These are phyloP conservation scores for Drosophila pseudoobscura DNA, from an alignment of 1,140 invertebrate species.

Conservation along the genomic window DNA sequence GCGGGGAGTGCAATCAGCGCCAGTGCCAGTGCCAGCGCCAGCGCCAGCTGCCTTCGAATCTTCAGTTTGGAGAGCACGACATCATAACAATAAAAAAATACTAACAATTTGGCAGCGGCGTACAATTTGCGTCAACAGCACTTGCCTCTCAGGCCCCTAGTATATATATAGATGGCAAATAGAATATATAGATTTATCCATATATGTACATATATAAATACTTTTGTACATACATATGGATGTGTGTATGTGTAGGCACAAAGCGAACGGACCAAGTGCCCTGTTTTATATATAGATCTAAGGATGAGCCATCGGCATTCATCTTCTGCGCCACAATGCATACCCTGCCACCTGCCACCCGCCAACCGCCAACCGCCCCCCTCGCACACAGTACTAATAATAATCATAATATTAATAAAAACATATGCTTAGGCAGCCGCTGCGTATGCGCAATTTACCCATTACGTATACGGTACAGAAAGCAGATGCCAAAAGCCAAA, in stretches of 20 bases:
- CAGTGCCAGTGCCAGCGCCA: too few relatives aligned
- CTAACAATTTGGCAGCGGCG: slow-evolving; percentile 43
- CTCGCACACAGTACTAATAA: slow-evolving; percentile 1
- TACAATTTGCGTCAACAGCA: slow-evolving; percentile 54
- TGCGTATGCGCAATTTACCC: slow-evolving; percentile 68
- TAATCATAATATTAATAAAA: slow-evolving; percentile 31
- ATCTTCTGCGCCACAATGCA: slow-evolving; percentile 64
- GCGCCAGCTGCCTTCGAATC: not conserved
- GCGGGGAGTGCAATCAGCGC: too few relatives aligned
- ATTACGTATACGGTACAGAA: slow-evolving; percentile 43
- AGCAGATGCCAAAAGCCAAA: not conserved
- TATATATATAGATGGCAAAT: slow-evolving; percentile 15
- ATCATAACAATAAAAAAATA: slow-evolving; percentile 56
- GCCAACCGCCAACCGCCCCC: too few relatives aligned
- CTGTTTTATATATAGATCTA: slow-evolving; percentile 39
- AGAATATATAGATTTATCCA: slow-evolving; percentile 10
- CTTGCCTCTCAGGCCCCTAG: slow-evolving; percentile 33
- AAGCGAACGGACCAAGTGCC: slow-evolving; percentile 9
- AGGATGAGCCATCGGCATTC: slow-evolving; percentile 42
- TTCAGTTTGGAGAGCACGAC: slow-evolving; percentile 28
- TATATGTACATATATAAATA: slow-evolving; percentile 2
- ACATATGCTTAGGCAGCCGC: slow-evolving; percentile 38
- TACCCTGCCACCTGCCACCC: not conserved
- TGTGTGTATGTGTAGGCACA: not conserved
- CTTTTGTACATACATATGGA: not conserved